These are phyloP conservation scores for Enteromius paludinosus DNA, from an alignment of 2,797 vertebrate genomes.

Conservation along the genomic window DNA sequence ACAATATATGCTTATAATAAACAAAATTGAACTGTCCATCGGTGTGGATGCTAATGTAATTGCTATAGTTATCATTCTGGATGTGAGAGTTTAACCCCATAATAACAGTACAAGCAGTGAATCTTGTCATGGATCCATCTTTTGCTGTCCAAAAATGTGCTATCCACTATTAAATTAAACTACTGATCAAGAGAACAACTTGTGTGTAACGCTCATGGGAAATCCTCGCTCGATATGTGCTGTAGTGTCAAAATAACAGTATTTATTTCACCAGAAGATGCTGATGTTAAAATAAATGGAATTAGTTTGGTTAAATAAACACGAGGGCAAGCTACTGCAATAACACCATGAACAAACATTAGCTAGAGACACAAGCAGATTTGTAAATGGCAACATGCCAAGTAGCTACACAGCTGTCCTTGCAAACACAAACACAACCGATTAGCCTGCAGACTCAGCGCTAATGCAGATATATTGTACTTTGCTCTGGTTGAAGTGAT, in stretches of 20 bases:
- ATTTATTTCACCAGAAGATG: constrained; percentile 36
- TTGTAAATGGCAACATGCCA: constrained; percentile 9
- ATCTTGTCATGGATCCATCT: not conserved
- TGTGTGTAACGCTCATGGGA: constrained; percentile 12
- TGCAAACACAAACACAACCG: constrained; percentile 2
- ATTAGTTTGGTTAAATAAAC: constrained; percentile 41
- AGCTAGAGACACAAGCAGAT: constrained; percentile 29
- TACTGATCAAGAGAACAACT: not conserved
- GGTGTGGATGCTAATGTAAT: not conserved
- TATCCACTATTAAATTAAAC: not conserved
- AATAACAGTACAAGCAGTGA: not conserved
- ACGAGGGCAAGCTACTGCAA: not conserved
- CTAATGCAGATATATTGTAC: constrained; percentile 39
- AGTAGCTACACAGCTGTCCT: not conserved
- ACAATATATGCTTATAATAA: not conserved
- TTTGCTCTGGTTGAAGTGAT: constrained; percentile 38
- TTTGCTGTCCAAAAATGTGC: not conserved
- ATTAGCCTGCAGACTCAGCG: constrained; percentile 29
- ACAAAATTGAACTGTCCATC: not conserved
- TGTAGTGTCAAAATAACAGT: constrained; percentile 35
- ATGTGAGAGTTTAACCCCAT: not conserved
- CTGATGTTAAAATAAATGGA: constrained; percentile 32
- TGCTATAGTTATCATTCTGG: not conserved
- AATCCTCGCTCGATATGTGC: constrained; percentile 20
- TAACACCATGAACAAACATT: constrained; percentile 22